Conservation (phyloP, 2,888 invertebrate species). For the Pammene aurita region DNA sequence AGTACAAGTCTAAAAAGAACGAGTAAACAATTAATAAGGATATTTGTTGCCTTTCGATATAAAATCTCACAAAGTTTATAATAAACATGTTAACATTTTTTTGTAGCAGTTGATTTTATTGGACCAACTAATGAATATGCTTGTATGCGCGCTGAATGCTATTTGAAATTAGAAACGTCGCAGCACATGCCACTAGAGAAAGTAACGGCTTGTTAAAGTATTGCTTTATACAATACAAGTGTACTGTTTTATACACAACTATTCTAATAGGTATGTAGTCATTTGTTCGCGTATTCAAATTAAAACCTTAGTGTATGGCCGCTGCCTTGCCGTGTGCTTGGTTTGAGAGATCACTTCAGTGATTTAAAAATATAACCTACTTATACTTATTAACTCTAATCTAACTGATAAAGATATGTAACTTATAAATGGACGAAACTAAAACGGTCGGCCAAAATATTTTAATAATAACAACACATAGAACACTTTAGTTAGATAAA, state of each 20-base stretch:
- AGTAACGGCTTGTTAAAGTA: slow-evolving; percentile 17
- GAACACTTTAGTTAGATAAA: slow-evolving; percentile 22
- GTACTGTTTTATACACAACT: background rate
- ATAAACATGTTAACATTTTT: background rate
- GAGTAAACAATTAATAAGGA: too few relatives aligned
- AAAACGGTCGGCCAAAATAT: slow-evolving; percentile 38
- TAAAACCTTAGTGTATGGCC: slow-evolving; percentile 17
- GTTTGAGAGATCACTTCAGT: slow-evolving; percentile 32
- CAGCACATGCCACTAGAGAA: slow-evolving; percentile 24
- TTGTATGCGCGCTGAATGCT: slow-evolving; percentile 21
- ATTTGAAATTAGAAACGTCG: slow-evolving; percentile 22
- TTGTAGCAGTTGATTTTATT: background rate
- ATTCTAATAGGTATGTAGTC: background rate
- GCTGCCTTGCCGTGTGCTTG: slow-evolving; percentile 10
- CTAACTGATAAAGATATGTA: slow-evolving; percentile 34
- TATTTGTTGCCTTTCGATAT: background rate
- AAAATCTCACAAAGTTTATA: too few relatives aligned
- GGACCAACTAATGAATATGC: slow-evolving; percentile 4
- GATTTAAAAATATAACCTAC: slow-evolving; percentile 31
- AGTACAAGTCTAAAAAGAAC: too few relatives aligned
- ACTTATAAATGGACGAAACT: slow-evolving; percentile 40
- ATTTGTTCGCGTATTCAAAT: background rate
- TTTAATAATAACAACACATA: slow-evolving; percentile 28
- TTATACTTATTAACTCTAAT: slow-evolving; percentile 27
- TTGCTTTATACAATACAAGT: slow-evolving; percentile 13